These are phyloP conservation scores for Hanleya hanleyi DNA, from an alignment of 2,888 invertebrate genomes.

Conservation along the genomic window DNA sequence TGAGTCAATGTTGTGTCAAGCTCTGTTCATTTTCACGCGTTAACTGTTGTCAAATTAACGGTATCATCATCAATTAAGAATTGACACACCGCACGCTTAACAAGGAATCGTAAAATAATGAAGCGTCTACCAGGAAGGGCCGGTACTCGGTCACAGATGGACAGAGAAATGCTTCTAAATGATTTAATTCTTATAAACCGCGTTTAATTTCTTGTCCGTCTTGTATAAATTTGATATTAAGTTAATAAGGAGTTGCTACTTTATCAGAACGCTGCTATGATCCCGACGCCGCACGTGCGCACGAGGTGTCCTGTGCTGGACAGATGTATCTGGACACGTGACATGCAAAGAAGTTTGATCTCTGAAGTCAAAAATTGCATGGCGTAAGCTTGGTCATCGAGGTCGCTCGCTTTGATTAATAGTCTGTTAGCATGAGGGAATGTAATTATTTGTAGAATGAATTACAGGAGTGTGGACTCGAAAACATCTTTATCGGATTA, in stretches of 20 bases:
- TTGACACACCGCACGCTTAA: neutral
- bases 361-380: neutral
- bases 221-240: conserved; percentile 1
- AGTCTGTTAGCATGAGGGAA: conserved; percentile 8
- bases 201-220: conserved; percentile 4
- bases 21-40: conserved; percentile 5
- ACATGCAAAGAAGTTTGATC: neutral
- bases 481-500: conserved; percentile 10
- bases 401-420: conserved; percentile 2
- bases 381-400: neutral
- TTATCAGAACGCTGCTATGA: neutral
- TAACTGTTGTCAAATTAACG: neutral
- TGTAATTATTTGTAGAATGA: conserved; percentile 10
- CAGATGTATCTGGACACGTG: neutral
- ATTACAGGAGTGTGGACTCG: conserved; percentile 5
- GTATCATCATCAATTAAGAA: neutral
- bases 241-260: neutral
- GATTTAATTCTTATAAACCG: neutral
- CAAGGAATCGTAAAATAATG: neutral
- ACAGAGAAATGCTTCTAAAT: neutral
- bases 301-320: neutral
- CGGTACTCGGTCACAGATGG: neutral
- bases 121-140: neutral
- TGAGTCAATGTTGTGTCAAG: conserved; percentile 10
- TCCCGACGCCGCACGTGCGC: neutral